These are phyloP conservation scores for Drosophila albomicans DNA, from an alignment of 1,140 invertebrate genomes.

Conservation along the genomic window DNA sequence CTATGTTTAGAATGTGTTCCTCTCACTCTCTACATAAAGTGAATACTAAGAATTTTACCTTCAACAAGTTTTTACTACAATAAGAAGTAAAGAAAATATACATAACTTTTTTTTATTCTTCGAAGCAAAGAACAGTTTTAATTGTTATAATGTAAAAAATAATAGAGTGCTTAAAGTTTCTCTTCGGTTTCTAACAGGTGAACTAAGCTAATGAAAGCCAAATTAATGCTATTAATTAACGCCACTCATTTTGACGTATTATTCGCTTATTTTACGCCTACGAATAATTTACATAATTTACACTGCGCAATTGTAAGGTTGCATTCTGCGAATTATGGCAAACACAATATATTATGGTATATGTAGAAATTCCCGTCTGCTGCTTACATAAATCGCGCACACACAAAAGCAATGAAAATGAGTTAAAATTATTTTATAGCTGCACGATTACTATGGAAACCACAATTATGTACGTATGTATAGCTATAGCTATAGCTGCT, in stretches of 20 bases:
- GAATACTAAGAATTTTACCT: background rate
- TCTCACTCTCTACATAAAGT: background rate
- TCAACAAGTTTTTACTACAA: background rate
- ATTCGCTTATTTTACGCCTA: background rate
- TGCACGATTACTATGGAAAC: background rate
- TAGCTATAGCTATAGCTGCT: background rate
- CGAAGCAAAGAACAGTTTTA: no score
- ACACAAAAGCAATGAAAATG: background rate
- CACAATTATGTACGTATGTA: background rate
- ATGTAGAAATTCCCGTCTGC: background rate
- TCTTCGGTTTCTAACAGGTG: background rate
- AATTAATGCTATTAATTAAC: background rate
- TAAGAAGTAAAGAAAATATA: no score
- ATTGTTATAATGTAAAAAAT: no score
- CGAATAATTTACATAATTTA: conserved; percentile 4
- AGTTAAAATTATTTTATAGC: background rate
- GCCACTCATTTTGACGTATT: background rate
- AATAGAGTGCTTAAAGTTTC: no score
- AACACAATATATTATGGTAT: background rate
- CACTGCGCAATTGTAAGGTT: conserved; percentile 7
- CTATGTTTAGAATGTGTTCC: background rate
- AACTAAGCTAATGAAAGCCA: background rate
- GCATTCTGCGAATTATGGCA: background rate
- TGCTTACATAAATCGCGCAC: background rate
- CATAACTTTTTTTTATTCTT: no score